Conservation (phyloP, 2,797 vertebrate species). For the Knipowitschia caucasica region DNA sequence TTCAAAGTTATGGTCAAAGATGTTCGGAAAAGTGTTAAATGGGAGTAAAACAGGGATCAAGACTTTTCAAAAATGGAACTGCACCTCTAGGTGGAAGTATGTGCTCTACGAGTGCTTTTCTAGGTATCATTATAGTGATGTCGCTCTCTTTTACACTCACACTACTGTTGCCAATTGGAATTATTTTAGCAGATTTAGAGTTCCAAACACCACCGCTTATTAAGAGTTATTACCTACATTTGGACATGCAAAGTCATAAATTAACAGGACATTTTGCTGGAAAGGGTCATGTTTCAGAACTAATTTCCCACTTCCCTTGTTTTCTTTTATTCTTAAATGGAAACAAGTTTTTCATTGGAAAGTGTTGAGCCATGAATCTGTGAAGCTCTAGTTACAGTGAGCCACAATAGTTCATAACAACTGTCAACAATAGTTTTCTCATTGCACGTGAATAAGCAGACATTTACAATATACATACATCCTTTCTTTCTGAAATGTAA, state of each 20-base stretch:
- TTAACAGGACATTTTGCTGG: constrained; percentile 3
- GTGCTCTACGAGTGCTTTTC: too few species aligned
- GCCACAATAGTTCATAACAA: too few species aligned
- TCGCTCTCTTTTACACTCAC: too few species aligned
- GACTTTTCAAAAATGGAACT: too few species aligned
- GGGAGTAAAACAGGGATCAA: too few species aligned
- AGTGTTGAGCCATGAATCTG: neutral
- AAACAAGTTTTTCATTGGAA: neutral
- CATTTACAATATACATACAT: neutral
- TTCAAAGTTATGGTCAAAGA: too few species aligned
- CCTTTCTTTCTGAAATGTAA: neutral
- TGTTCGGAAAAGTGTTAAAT: too few species aligned
- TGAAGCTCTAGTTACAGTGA: neutral
- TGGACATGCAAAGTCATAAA: constrained; percentile 12
- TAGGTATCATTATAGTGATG: too few species aligned
- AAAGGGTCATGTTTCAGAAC: neutral
- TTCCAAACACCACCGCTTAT: constrained; percentile 15
- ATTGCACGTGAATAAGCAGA: too few species aligned
- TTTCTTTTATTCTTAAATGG: constrained; percentile 2
- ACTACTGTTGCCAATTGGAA: neutral
- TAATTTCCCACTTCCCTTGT: neutral
- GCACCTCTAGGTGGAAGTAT: too few species aligned
- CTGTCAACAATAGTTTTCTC: too few species aligned
- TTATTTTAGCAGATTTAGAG: neutral
- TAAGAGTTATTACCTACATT: neutral